Evolutionary conservation across 2,797 vertebrate species (phyloP).

Genomic region (Danio choprae): DNA sequence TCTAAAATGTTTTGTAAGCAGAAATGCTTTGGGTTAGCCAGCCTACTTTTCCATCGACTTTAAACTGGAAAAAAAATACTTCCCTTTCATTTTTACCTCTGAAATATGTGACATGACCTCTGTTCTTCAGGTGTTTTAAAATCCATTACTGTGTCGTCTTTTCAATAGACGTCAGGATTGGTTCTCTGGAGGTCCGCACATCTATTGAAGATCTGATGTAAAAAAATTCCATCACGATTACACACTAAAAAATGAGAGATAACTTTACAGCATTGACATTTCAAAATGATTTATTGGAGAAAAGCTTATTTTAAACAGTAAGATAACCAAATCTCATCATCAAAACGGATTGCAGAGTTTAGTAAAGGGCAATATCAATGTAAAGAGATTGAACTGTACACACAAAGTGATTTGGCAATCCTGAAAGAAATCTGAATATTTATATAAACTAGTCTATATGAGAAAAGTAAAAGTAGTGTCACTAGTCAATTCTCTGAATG

Average conservation of each 20-base stretch:
- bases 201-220: conserved; percentile 9
- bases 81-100: not conserved
- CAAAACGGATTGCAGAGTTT: not conserved
- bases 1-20: not conserved
- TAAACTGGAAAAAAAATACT: not conserved
- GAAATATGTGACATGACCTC: not conserved
- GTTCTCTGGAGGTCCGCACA: not conserved
- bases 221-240: conserved; percentile 4
- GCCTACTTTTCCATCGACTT: not conserved
- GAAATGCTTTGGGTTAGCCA: too few relatives aligned
- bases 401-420: not conserved
- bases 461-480: not conserved
- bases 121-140: not conserved
- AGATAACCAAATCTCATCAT: not conserved
- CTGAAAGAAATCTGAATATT: not conserved
- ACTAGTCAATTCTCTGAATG: too few relatives aligned
- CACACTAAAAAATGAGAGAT: not conserved
- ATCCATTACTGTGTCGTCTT: not conserved
- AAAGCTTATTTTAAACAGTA: conserved; percentile 1
- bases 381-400: not conserved
- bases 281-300: not conserved
- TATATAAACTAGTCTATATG: not conserved
- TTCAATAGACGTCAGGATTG: not conserved
- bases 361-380: not conserved
- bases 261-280: conserved; percentile 18